Percentiles rank a stretch among this genome's conserved stretches.
These are phyloP conservation scores for Phyllotreta cruciferae DNA, from an alignment of 2,888 invertebrate species.

Conservation along the genomic window DNA sequence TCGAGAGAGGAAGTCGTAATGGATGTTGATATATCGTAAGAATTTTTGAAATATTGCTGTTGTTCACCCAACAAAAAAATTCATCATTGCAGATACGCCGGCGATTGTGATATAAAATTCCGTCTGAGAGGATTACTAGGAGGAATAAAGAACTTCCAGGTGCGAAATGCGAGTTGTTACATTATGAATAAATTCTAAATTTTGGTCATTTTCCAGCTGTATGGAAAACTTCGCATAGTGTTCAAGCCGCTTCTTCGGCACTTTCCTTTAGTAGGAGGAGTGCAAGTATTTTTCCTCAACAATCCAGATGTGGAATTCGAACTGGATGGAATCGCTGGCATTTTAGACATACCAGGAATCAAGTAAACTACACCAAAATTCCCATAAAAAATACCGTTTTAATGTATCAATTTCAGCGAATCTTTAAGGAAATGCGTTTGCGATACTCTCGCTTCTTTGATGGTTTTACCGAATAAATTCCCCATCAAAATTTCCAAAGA, in stretches of 20 bases:
- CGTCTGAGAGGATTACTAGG: conserved; percentile 81
- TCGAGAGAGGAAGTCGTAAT: conserved; percentile 94
- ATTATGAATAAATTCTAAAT: conserved; percentile 8
- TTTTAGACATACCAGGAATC: conserved; percentile 90
- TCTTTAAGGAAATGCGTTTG: conserved; percentile 83
- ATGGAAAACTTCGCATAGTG: conserved; percentile 89
- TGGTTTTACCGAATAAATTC: conserved; percentile 95
- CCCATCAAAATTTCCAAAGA: conserved; percentile 85
- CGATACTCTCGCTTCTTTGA: conserved; percentile 87
- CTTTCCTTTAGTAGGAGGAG: conserved; percentile 92
- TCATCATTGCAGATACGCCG: conserved; percentile 77
- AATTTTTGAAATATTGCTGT: conserved; percentile 42
- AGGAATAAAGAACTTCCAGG: conserved; percentile 83
- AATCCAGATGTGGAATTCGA: conserved; percentile 96
- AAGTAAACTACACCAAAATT: conserved; percentile 35
- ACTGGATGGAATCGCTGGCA: conserved; percentile 92
- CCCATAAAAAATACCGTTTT: background rate
- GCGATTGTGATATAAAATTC: conserved; percentile 95
- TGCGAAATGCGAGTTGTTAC: conserved; percentile 45
- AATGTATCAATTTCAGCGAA: conserved; percentile 68
- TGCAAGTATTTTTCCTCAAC: conserved; percentile 96
- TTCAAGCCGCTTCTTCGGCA: conserved; percentile 91
- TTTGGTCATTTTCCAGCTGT: conserved; percentile 67
- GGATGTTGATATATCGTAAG: conserved; percentile 93
- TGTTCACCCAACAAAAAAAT: background rate